These are phyloP conservation scores for Semaprochilodus insignis DNA, from an alignment of 2,797 vertebrate species.

Conservation along the genomic window DNA sequence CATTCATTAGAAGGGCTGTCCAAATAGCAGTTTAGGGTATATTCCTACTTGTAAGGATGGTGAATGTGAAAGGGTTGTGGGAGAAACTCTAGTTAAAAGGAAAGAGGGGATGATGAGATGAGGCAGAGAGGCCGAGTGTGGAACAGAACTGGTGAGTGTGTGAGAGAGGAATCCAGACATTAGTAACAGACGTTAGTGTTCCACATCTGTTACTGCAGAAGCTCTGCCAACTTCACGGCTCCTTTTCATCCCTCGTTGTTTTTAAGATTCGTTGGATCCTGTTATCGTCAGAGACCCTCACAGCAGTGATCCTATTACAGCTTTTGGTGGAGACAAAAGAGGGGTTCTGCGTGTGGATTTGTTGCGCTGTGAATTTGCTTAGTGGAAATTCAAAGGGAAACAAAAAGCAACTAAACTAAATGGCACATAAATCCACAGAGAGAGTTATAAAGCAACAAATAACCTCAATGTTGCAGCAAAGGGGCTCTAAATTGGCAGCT, in stretches of 20 bases:
- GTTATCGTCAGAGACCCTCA: constrained; percentile 36
- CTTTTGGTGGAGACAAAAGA: constrained; percentile 38
- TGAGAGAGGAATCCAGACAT: constrained; percentile 19
- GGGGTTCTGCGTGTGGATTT: constrained; percentile 37
- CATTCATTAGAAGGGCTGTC: too few species aligned
- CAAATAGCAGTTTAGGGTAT: too few species aligned
- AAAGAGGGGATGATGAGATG: not conserved
- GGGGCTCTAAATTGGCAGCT: too few species aligned
- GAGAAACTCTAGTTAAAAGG: too few species aligned
- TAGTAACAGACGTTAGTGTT: constrained; percentile 44
- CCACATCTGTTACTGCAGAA: constrained; percentile 46
- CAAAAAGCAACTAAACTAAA: constrained; percentile 31
- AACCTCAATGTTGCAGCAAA: not conserved
- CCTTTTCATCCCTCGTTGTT: constrained; percentile 22
- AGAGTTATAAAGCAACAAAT: constrained; percentile 13
- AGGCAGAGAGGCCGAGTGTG: not conserved
- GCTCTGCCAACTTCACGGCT: constrained; percentile 44
- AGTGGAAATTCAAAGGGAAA: constrained; percentile 14
- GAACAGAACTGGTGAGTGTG: not conserved
- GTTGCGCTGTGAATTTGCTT: constrained; percentile 36
- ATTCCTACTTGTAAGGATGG: too few species aligned
- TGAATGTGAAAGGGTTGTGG: too few species aligned
- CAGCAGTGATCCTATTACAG: constrained; percentile 51
- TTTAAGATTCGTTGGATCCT: constrained; percentile 47
- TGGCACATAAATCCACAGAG: constrained; percentile 28